These are phyloP conservation scores for Madoqua kirkii DNA, from an alignment of 2,113 vertebrate species.

Conservation along the genomic window DNA sequence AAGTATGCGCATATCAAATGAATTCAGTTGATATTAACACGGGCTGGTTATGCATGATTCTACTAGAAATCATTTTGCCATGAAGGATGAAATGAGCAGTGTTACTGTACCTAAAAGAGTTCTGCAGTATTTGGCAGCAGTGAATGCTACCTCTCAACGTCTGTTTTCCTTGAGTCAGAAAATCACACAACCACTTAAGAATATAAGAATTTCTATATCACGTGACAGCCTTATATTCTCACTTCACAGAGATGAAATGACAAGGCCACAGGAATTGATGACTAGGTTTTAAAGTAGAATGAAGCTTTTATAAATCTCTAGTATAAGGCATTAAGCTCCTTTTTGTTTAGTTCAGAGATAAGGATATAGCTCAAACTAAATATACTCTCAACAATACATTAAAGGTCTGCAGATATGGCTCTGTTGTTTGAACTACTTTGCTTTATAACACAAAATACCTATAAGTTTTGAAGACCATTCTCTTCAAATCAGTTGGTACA, in stretches of 20 bases:
- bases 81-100: neutral
- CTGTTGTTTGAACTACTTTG: neutral
- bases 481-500: neutral
- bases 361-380: neutral
- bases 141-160: neutral
- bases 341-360: neutral
- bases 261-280: neutral
- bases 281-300: neutral
- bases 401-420: neutral
- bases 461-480: neutral
- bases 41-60: neutral
- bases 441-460: neutral
- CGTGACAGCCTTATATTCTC: neutral
- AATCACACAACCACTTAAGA: neutral
- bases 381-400: neutral
- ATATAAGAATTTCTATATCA: neutral
- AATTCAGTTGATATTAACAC: neutral
- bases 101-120: neutral
- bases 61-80: neutral
- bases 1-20: neutral
- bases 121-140: neutral
- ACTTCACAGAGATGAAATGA: neutral
- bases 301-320: neutral
- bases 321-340: neutral
- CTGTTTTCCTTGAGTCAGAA: neutral